Evolutionary conservation across 23 tunicate species (phyloP).

Genomic region (Trididemnum nubilum): DNA sequence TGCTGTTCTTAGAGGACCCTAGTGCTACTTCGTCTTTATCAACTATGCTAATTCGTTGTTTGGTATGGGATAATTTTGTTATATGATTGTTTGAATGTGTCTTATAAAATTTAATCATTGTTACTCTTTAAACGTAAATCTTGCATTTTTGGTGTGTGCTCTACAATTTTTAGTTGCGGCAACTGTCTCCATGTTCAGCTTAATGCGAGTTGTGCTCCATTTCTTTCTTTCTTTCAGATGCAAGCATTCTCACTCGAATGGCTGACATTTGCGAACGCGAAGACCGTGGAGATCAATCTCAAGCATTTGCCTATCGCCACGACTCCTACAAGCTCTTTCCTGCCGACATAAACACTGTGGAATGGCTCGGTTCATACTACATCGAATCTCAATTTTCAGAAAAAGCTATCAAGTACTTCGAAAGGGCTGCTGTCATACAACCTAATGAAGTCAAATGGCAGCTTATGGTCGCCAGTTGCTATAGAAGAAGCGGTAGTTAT

Average conservation of each 20-base stretch:
- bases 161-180: too few relatives aligned
- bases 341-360: constrained; percentile 88
- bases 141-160: too few relatives aligned
- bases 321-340: constrained; percentile 95
- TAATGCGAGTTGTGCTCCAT: too few relatives aligned
- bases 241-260: constrained; percentile 77
- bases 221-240: constrained; percentile 49
- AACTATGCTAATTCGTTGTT: too few relatives aligned
- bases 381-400: constrained; percentile 93
- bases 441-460: constrained; percentile 98
- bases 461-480: constrained; percentile 95
- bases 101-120: too few relatives aligned
- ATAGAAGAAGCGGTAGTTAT: constrained; percentile 90
- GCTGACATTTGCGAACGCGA: constrained; percentile 87
- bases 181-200: too few relatives aligned
- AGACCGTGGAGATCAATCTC: constrained; percentile 84
- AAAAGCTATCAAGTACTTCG: constrained; percentile 88
- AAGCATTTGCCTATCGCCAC: constrained; percentile 88
- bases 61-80: too few relatives aligned
- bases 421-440: constrained; percentile 94
- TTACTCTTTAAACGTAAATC: too few relatives aligned
- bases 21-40: too few relatives aligned
- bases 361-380: constrained; percentile 95
- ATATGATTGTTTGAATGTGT: too few relatives aligned
- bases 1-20: too few relatives aligned